Evolutionary conservation across 2,113 vertebrate species (phyloP), one percentile per base, ranked within the genome.

Genomic region (Dasyprocta punctata): DNA sequence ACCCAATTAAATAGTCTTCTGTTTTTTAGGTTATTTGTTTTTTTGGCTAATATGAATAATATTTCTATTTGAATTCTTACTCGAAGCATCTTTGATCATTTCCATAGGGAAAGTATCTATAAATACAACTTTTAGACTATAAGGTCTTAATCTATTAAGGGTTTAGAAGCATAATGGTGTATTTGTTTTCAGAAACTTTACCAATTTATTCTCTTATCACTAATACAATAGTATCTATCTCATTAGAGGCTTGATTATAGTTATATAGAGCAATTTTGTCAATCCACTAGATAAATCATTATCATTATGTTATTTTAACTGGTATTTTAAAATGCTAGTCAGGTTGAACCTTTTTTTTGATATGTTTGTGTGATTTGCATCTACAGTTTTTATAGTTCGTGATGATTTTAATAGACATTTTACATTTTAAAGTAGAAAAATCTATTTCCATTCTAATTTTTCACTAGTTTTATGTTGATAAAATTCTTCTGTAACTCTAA

Each of bases 391-490:
- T 63, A 26, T 75, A 47, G 20, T 30, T 77, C 71, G 24, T 41
- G 26, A 82, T 95, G 14, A 80, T 91, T 94, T 90, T 9, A 85
- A 47, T 92, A 92, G 44, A 44, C 30, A 87, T 92, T 56, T 92
- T 92, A 44, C n/a, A 84, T 92, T 54, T 93, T 92, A 90, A 75
- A 75, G 9, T 85, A 81, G 75, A 88, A 75, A 96, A 92, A 73
- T 77, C 52, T 92, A 36, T 90, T 92, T 80, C 1, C 5, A 56
- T 82, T 4, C 19, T 47, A 30, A 54, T 22, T 88, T 88, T 90
- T 80, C 36, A 73, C 33, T 73, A 26, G 3, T 47, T 90, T 96
- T 84, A 78, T 93, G 54, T 3, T 30, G 52, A 77, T 93, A 93
- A 88, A 89, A 92, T 87, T 69, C 1, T 89, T 89, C 13, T 33